Evolutionary conservation across 2,888 invertebrate species (phyloP).

Genomic region (Cabera pusaria): DNA sequence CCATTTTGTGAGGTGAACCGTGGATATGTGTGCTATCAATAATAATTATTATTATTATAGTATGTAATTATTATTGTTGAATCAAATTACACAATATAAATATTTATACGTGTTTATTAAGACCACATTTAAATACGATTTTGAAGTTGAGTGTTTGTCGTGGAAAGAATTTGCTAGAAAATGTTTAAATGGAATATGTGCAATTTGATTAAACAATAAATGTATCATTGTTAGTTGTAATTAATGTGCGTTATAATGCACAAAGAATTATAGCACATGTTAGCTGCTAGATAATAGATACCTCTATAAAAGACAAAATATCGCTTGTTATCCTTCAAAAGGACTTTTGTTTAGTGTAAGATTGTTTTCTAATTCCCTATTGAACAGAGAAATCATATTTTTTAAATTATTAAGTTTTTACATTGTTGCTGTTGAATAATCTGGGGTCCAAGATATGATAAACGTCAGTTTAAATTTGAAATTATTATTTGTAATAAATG

Average conservation of each 20-base stretch:
- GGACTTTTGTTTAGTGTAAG: conserved; percentile 73
- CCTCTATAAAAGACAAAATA: conserved; percentile 74
- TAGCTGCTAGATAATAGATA: conserved; percentile 64
- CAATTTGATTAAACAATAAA: conserved; percentile 46
- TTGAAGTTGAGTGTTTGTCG: no score
- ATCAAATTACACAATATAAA: conserved; percentile 20
- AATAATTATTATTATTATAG: conserved; percentile 30
- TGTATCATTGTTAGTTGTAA: conserved; percentile 38
- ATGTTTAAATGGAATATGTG: no score
- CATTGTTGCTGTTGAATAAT: conserved; percentile 65
- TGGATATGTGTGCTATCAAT: conserved; percentile 58
- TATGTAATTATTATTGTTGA: conserved; percentile 22
- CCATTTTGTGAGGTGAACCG: conserved; percentile 39
- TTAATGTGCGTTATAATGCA: conserved; percentile 51
- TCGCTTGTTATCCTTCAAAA: conserved; percentile 79
- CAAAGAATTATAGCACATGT: conserved; percentile 62
- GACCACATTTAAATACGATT: no score
- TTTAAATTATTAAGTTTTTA: conserved; percentile 70
- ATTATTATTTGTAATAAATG: conserved; percentile 9
- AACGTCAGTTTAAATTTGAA: conserved; percentile 51
- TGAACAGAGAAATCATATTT: conserved; percentile 63
- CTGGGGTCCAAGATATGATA: conserved; percentile 74
- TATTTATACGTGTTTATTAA: no score
- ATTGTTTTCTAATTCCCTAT: conserved; percentile 60
- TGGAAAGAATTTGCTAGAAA: no score